Conservation (phyloP, 2,888 invertebrate genomes). For the Heliconius aoede region DNA sequence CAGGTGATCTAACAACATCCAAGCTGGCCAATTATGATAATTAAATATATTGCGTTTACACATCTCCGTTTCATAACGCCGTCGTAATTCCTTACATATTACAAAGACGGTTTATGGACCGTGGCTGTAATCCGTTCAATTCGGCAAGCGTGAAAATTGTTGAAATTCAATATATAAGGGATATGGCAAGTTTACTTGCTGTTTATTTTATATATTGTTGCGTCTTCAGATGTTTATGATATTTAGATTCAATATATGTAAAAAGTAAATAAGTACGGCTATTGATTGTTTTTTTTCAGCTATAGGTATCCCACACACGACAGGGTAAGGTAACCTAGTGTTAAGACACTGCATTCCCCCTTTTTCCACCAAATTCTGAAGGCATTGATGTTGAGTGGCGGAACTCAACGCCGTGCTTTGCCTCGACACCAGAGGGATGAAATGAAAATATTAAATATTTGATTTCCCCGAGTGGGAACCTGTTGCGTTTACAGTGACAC, state of each 20-base stretch:
- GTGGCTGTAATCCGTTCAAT: slow-evolving; percentile 51
- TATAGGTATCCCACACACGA: too few relatives aligned
- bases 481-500: too few relatives aligned
- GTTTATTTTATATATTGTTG: not conserved
- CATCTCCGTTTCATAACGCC: slow-evolving; percentile 44
- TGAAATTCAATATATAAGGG: slow-evolving; percentile 27
- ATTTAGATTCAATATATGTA: not conserved
- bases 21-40: slow-evolving; percentile 40
- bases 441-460: too few relatives aligned
- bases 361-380: too few relatives aligned
- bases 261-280: too few relatives aligned
- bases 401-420: too few relatives aligned
- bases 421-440: too few relatives aligned
- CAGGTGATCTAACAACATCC: slow-evolving; percentile 36
- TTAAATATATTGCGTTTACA: slow-evolving; percentile 43
- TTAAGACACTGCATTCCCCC: too few relatives aligned
- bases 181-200: not conserved
- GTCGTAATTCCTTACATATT: slow-evolving; percentile 42
- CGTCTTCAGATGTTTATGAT: not conserved
- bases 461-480: too few relatives aligned
- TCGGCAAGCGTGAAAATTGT: slow-evolving; percentile 44
- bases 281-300: too few relatives aligned
- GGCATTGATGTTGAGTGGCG: too few relatives aligned
- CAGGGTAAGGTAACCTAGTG: too few relatives aligned
- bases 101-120: slow-evolving; percentile 52